Base-by-base conservation (phyloP, 1,140 invertebrate genomes). In the Hirudo medicinalis region DNA sequence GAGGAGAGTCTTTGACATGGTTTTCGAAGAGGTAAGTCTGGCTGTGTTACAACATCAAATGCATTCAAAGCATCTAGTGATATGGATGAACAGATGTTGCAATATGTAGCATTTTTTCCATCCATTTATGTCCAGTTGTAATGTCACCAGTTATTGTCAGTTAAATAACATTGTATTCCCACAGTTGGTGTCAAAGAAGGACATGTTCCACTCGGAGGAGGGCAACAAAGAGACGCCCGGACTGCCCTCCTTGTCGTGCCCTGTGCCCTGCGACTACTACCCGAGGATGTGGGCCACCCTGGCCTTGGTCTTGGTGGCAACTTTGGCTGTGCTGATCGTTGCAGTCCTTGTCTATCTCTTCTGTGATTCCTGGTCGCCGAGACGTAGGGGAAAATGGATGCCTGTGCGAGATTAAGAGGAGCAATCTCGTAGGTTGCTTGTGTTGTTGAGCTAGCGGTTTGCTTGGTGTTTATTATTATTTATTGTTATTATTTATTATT, bases 241-340 rank as follows among this genome's bases (percentile, higher is more conserved):
- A 6, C 22, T 70, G 27, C 69, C 69, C 9, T 54, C 69, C 69
- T 43, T 70, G 20, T 27, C 29, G 9, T 70, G 69, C 27, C 69
- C 69, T 0, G 49, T 49, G 11, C 40, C 69, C 9, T 70, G 69
- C 19, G 69, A 70, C 43, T 70, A 70, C 29, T 70, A 70, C 43
- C 19, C 69, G 11, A 70, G 49, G 54, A 70, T 54, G 20, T 70
- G 40, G 69, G 40, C 54, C 29, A 54, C 20, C 20, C 54, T 70
- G 3, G 36, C 32, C 69, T 55, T 70, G 17, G 27, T 70, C 43
- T 20, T 53, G 8, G n/a, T 25, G 22, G 9, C 29, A 19, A 32
- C 69, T 27, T 70, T 70, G 36, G 8, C 54, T 43, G 29, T 70
- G 22, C 54, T 3, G 22, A 54, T 32, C 8, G 29, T 54, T 54